Conservation (phyloP, 2,888 invertebrate species). For the Drosophila paramelanica region DNA sequence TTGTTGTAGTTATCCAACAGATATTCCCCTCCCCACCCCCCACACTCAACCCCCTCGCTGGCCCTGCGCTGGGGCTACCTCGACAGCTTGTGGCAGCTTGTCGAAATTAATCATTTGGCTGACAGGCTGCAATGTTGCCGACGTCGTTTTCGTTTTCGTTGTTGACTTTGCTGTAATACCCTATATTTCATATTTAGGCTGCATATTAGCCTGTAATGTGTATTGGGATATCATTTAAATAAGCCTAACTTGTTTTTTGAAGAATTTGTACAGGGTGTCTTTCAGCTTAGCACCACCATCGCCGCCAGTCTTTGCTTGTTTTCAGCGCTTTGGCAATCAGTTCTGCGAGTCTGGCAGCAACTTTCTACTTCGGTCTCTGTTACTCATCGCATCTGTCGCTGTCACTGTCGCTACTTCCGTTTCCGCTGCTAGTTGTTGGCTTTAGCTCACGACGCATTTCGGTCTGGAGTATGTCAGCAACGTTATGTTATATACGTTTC, state of each 20-base stretch:
- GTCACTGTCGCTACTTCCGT: slow-evolving; percentile 67
- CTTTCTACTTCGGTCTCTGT: slow-evolving; percentile 31
- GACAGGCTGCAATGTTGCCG: slow-evolving; percentile 57
- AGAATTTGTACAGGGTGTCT: slow-evolving; percentile 11
- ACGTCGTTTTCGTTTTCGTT: slow-evolving; percentile 11
- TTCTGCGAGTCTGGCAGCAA: slow-evolving; percentile 36
- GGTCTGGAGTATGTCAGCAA: slow-evolving; percentile 65
- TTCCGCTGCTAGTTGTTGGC: slow-evolving; percentile 75
- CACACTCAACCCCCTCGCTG: neutral
- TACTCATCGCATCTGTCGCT: slow-evolving; percentile 52
- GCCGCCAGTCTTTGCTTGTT: neutral
- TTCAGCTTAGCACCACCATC: neutral
- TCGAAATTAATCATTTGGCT: slow-evolving; percentile 78
- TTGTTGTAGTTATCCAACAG: slow-evolving; percentile 7
- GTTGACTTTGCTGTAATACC: slow-evolving; percentile 10
- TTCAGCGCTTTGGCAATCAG: slow-evolving; percentile 56
- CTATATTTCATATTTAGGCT: neutral
- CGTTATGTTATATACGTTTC: slow-evolving; percentile 54
- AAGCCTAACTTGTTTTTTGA: neutral
- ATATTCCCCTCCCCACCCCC: neutral
- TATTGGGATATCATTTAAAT: too few species aligned
- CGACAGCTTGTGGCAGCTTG: slow-evolving; percentile 73
- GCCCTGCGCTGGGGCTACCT: slow-evolving; percentile 10
- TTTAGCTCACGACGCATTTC: slow-evolving; percentile 28
- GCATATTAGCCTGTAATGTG: neutral